Conservation (phyloP, 2,888 invertebrate genomes). For the Baccha elongata region DNA sequence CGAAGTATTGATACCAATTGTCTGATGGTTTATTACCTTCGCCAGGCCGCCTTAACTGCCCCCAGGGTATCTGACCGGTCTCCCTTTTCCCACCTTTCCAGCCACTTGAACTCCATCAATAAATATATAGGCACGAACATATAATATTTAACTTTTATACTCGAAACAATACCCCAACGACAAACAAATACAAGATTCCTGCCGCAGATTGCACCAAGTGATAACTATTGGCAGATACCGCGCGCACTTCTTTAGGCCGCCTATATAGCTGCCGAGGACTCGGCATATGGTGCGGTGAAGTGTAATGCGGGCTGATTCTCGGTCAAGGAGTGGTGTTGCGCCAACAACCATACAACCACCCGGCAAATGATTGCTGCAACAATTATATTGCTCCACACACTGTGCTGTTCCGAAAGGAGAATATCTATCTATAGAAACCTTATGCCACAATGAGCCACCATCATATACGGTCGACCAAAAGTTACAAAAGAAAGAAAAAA, state of each 20-base stretch:
- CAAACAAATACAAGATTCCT: conserved; percentile 74
- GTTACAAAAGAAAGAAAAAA: conserved; percentile 63
- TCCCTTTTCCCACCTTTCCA: conserved; percentile 24
- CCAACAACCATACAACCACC: conserved; percentile 18
- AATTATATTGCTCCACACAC: conserved; percentile 74
- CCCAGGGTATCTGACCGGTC: conserved; percentile 16
- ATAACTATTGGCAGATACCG: conserved; percentile 70
- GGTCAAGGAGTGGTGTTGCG: conserved; percentile 39
- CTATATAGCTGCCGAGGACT: background rate
- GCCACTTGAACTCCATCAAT: conserved; percentile 50
- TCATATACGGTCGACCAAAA: conserved; percentile 54
- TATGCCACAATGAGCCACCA: conserved; percentile 24
- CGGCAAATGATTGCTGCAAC: conserved; percentile 66
- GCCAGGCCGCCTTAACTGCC: conserved; percentile 77
- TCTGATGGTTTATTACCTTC: conserved; percentile 80
- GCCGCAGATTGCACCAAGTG: conserved; percentile 69
- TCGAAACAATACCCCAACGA: conserved; percentile 71
- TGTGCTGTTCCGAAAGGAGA: conserved; percentile 58
- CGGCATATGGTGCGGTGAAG: background rate
- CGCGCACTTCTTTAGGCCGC: conserved; percentile 31
- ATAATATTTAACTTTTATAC: conserved; percentile 69
- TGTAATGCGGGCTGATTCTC: conserved; percentile 9
- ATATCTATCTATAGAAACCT: too few relatives aligned
- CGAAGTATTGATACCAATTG: conserved; percentile 75
- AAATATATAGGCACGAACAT: conserved; percentile 52